Percentiles rank a stretch among this genome's conserved stretches.
These are phyloP conservation scores for Psilopogon haemacephalus DNA, from an alignment of 2,113 vertebrate genomes.

Conservation along the genomic window DNA sequence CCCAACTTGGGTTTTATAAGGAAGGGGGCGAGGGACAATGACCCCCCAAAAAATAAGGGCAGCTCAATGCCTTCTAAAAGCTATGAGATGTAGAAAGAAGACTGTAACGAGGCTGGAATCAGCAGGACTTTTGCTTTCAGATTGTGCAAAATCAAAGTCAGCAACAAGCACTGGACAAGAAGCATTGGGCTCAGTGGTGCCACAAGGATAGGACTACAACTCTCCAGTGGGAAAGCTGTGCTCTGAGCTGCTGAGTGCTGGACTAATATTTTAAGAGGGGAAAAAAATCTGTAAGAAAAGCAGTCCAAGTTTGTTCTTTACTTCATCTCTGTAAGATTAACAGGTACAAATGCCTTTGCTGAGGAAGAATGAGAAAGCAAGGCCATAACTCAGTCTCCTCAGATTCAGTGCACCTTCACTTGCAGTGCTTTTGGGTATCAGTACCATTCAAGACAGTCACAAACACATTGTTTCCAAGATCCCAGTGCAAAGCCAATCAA, in stretches of 20 bases:
- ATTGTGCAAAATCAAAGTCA: neutral
- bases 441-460: neutral
- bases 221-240: neutral
- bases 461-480: neutral
- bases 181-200: neutral
- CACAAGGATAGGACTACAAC: neutral
- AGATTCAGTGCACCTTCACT: neutral
- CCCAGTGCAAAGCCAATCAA: neutral
- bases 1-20: neutral
- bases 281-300: neutral
- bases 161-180: neutral
- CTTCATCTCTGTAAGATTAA: neutral
- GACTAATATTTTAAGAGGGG: neutral
- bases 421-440: neutral
- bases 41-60: neutral
- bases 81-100: neutral
- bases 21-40: accelerated
- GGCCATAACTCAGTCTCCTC: neutral
- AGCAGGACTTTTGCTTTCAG: neutral
- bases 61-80: neutral
- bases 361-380: neutral
- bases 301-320: neutral
- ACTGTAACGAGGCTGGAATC: neutral
- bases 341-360: neutral
- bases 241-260: neutral